Percentiles rank a stretch among this genome's conserved stretches.
Conservation (phyloP, 2,797 vertebrate species). For the Neosilurus mollespiculum region DNA sequence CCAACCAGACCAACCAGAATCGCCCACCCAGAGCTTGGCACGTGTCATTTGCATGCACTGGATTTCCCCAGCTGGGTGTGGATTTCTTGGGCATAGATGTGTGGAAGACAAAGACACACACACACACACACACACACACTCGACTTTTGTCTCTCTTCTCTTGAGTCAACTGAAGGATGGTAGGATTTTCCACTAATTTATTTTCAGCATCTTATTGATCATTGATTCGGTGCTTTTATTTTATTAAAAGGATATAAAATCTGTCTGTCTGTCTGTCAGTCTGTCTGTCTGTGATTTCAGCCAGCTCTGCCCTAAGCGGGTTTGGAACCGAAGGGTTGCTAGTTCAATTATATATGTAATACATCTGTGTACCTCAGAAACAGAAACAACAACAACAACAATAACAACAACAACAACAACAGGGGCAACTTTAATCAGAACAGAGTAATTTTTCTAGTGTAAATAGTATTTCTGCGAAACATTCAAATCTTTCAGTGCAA, state of each 20-base stretch:
- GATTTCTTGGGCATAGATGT: conserved; percentile 34
- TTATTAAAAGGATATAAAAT: not conserved
- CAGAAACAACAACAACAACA: not conserved
- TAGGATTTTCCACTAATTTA: conserved; percentile 5
- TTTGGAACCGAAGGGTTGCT: too few species aligned
- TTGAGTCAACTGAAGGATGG: not conserved
- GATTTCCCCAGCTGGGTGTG: conserved; percentile 29
- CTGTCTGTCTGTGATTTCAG: not conserved
- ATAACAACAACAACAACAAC: too few species aligned
- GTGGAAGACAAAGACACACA: conserved; percentile 10
- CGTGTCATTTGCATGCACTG: conserved; percentile 29
- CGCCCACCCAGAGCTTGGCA: conserved; percentile 51
- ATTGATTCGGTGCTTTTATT: not conserved
- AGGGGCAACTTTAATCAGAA: not conserved
- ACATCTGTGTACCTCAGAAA: not conserved
- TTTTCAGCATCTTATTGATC: not conserved
- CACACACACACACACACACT: not conserved
- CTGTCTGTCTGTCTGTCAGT: not conserved
- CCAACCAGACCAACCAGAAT: conserved; percentile 38
- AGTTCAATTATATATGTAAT: not conserved
- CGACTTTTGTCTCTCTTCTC: not conserved
- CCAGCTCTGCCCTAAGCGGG: too few species aligned
- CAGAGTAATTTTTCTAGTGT: too few species aligned
- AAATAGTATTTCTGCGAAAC: not conserved
- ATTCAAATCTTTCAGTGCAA: not conserved